Evolutionary conservation across 2,113 vertebrate species (phyloP), one percentile per base, ranked within the genome.

Genomic region (Baryphthengus martii): DNA sequence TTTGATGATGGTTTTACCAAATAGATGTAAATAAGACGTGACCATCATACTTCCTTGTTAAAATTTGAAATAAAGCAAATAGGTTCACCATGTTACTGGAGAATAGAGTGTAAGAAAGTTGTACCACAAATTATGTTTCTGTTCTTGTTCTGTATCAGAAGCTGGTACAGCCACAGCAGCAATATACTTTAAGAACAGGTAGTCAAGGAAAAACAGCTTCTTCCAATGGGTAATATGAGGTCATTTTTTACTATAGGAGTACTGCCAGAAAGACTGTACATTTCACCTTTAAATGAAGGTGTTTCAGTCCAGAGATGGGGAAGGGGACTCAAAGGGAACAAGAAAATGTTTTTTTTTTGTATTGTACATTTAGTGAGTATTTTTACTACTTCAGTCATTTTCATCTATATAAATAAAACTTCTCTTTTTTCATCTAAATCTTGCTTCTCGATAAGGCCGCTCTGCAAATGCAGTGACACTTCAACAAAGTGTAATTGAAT

Each of bases 381-480:
- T 92, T 95, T 91, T 88, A 73, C 47, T 76, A 25, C 29, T 89
- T 85, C 20, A 33, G 50, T 53, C 1, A 2, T 82, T 95, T 93
- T 95, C 67, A 73, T 89, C 94, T 94, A 66, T 88, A 91, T 83
- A 94, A 93, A 94, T 93, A 86, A 96, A 95, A 12, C 50, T 66
- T 67, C 70, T 89, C 44, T 31, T 71, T 85, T 93, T 93, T 78
- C 66, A 28, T 77, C 71, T 91, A 83, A 91, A 85, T 66, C 74
- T 56, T 59, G 82, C 45, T 93, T 94, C 67, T 94, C 50, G 77
- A 62, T 29, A 62, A 58, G 85, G 74, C 50, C 35, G 68, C 65
- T 78, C 74, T 89, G 42, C 49, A 93, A 89, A 83, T 70, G 37
- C 72, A 89, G n/a, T 85, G 83, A 93, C 67, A 70, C 87, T 96